Conservation (phyloP, 2,113 vertebrate genomes). For the Excalfactoria chinensis region DNA sequence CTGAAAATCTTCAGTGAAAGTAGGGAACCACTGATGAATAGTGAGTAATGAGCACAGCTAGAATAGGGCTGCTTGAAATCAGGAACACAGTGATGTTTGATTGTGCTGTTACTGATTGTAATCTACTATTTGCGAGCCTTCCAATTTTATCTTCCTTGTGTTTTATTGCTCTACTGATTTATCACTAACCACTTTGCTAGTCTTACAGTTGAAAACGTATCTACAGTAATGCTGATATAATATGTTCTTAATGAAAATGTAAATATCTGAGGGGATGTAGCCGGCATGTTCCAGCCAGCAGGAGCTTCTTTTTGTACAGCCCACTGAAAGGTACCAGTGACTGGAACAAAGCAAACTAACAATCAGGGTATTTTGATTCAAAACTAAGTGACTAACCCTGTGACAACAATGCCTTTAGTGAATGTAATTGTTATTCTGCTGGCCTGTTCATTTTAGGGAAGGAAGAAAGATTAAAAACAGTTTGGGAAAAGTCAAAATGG, state of each 20-base stretch:
- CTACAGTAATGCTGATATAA: neutral
- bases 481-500: neutral
- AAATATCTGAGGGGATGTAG: neutral
- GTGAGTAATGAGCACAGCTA: constrained; percentile 55
- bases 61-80: constrained; percentile 40
- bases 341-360: constrained; percentile 5
- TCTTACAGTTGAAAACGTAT: neutral
- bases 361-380: neutral
- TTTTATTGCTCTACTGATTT: constrained; percentile 34
- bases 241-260: constrained; percentile 28
- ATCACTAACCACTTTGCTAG: constrained; percentile 22
- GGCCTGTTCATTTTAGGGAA: neutral
- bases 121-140: constrained; percentile 47
- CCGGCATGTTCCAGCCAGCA: neutral
- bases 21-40: constrained; percentile 22
- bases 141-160: constrained; percentile 23
- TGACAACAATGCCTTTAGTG: neutral
- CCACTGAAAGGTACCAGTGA: neutral
- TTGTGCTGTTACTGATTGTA: constrained; percentile 42
- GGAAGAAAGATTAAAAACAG: neutral
- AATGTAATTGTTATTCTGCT: neutral
- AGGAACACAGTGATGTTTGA: constrained; percentile 50
- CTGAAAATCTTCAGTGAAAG: neutral
- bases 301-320: neutral
- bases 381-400: neutral